Evolutionary conservation across 2,797 vertebrate species (phyloP).

Genomic region (Aplochiton taeniatus): DNA sequence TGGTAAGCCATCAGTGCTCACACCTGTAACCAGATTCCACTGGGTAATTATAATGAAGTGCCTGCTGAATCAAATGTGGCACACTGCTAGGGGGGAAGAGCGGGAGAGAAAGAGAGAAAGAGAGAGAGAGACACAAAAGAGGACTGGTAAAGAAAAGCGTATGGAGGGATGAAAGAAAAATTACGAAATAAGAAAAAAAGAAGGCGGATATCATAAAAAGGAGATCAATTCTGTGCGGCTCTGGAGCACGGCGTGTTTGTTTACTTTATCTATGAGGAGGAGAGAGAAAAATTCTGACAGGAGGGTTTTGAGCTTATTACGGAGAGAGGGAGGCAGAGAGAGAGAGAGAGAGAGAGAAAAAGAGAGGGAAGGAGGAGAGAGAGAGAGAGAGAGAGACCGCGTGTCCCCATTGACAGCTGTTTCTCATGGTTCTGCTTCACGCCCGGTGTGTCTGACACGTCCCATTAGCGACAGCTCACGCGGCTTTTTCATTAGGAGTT

Average conservation of each 20-base stretch:
- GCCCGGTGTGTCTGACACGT: constrained; percentile 53
- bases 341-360: constrained; percentile 9
- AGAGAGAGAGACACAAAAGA: constrained; percentile 15
- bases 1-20: constrained; percentile 23
- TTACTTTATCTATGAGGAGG: constrained; percentile 29
- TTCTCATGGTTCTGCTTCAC: constrained; percentile 57
- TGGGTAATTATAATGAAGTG: constrained; percentile 34
- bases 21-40: constrained; percentile 26
- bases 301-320: constrained; percentile 38
- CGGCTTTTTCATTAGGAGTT: constrained; percentile 59
- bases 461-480: constrained; percentile 45
- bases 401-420: constrained; percentile 55
- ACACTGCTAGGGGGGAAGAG: constrained; percentile 10
- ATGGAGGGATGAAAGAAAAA: not conserved
- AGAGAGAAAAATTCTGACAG: constrained; percentile 28
- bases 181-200: constrained; percentile 10
- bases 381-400: constrained; percentile 1
- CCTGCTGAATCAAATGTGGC: constrained; percentile 41
- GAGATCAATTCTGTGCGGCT: constrained; percentile 24
- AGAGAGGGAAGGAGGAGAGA: not conserved
- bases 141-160: not conserved
- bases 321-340: constrained; percentile 27
- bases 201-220: constrained; percentile 26
- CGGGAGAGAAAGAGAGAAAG: constrained; percentile 18
- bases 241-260: constrained; percentile 7